Evolutionary conservation across 2,888 invertebrate species (phyloP).

Genomic region (Acanthosepion esculentum): DNA sequence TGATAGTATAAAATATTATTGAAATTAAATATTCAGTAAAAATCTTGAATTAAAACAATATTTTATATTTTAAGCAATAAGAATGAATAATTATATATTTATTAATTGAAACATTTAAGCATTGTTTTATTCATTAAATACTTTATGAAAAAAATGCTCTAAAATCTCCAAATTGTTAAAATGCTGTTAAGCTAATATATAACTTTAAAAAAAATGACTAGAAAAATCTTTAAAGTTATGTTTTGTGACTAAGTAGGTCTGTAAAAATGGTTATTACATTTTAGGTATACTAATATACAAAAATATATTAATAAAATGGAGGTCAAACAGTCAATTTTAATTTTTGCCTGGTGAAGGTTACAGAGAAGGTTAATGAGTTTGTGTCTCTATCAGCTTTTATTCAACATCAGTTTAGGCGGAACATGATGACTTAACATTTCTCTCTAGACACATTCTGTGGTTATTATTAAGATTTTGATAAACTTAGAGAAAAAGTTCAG

Average conservation of each 20-base stretch:
- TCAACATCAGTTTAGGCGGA: constrained; percentile 42
- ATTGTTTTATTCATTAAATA: background rate
- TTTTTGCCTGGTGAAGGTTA: background rate
- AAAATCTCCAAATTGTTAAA: background rate
- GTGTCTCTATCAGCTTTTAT: background rate
- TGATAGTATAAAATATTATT: background rate
- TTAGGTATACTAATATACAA: background rate
- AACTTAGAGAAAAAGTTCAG: background rate
- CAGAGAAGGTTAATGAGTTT: constrained; percentile 35
- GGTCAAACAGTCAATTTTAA: constrained; percentile 8
- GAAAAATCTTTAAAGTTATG: background rate
- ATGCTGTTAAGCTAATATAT: background rate
- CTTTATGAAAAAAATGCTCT: background rate
- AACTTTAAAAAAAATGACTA: background rate
- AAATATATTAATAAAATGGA: background rate
- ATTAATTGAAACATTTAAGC: too few relatives aligned
- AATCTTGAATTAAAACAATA: background rate
- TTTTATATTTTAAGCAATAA: background rate
- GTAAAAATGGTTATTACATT: background rate
- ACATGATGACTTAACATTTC: constrained; percentile 37
- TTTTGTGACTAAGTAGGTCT: too few relatives aligned
- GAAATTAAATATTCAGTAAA: background rate
- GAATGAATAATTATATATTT: too few relatives aligned
- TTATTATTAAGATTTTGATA: constrained; percentile 10
- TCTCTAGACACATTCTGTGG: constrained; percentile 46